A percentile compares a stretch with the other conserved stretches of the same genome.
These are phyloP conservation scores for Botia kubotai DNA, from an alignment of 2,797 vertebrate genomes.

Conservation along the genomic window DNA sequence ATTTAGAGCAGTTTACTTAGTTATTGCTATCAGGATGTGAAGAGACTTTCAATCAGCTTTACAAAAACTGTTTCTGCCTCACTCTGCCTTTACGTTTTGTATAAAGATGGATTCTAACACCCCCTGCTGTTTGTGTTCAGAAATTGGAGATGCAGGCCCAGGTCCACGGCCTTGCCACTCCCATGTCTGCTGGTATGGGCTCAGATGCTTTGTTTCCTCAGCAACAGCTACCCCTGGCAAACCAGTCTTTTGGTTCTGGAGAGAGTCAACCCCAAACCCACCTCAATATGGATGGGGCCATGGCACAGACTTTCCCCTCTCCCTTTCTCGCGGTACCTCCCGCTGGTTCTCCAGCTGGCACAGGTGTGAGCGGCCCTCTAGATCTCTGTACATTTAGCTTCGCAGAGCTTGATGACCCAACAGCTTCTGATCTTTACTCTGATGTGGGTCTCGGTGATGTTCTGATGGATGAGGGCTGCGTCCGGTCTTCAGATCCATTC, in stretches of 20 bases:
- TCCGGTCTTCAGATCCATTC: constrained; percentile 78
- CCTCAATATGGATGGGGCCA: constrained; percentile 56
- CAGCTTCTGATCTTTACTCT: constrained; percentile 76
- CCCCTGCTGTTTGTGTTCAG: constrained; percentile 66
- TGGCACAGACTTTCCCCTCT: constrained; percentile 70
- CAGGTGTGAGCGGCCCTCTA: constrained; percentile 78
- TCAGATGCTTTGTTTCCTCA: constrained; percentile 66
- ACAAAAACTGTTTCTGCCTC: too few species aligned
- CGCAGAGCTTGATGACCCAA: constrained; percentile 79
- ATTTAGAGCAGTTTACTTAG: too few species aligned
- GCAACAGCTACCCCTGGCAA: constrained; percentile 71
- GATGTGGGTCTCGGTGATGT: constrained; percentile 84
- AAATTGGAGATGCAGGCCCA: constrained; percentile 91
- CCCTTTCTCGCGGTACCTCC: constrained; percentile 77
- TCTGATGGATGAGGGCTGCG: constrained; percentile 87
- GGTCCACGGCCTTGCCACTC: constrained; percentile 77
- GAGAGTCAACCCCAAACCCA: constrained; percentile 65
- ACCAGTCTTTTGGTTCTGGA: constrained; percentile 65
- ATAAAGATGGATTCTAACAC: constrained; percentile 9
- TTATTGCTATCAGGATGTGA: too few species aligned
- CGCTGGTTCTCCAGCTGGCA: constrained; percentile 73
- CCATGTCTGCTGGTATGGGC: constrained; percentile 59
- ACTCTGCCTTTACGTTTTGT: not conserved
- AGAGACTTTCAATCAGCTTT: too few species aligned
- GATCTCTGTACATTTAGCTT: constrained; percentile 84